Percentiles rank a stretch among this genome's conserved stretches.
Evolutionary conservation across 1,140 invertebrate genomes (phyloP).

Genomic region (Pantala flavescens): DNA sequence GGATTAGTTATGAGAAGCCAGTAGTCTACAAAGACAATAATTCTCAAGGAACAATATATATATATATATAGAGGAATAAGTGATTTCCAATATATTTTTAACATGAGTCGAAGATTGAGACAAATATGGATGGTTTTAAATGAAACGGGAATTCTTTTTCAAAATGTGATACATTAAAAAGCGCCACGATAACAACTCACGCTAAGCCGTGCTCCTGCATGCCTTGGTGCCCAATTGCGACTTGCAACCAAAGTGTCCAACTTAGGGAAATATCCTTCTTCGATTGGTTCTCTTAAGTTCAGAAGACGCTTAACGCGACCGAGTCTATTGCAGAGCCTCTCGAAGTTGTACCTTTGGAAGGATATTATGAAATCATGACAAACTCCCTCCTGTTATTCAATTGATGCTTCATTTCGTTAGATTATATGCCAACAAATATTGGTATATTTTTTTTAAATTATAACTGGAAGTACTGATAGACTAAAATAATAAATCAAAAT

Average conservation of each 20-base stretch:
- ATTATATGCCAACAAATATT: too few relatives aligned
- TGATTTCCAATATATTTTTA: too few relatives aligned
- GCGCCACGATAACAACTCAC: conserved; percentile 24
- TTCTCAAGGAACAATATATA: too few relatives aligned
- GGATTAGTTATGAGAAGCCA: conserved; percentile 28
- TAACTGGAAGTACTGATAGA: too few relatives aligned
- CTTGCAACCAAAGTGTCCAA: conserved; percentile 53
- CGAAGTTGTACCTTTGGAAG: conserved; percentile 50
- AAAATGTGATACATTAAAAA: too few relatives aligned
- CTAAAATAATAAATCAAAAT: too few relatives aligned
- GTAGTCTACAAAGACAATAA: too few relatives aligned
- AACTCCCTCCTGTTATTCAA: conserved; percentile 25
- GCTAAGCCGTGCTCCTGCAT: conserved; percentile 42
- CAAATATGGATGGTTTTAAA: too few relatives aligned
- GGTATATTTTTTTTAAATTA: too few relatives aligned
- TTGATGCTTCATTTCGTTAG: not conserved
- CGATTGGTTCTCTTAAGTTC: conserved; percentile 49
- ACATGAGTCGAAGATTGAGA: too few relatives aligned
- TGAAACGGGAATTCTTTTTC: too few relatives aligned
- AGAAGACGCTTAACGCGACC: conserved; percentile 44
- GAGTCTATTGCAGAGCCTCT: conserved; percentile 52
- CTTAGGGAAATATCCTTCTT: conserved; percentile 62
- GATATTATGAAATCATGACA: conserved; percentile 29
- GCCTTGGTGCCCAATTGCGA: conserved; percentile 50
- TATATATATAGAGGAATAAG: too few relatives aligned